These are phyloP conservation scores for Furcifer pardalis DNA, from an alignment of 2,797 vertebrate genomes.

Conservation along the genomic window DNA sequence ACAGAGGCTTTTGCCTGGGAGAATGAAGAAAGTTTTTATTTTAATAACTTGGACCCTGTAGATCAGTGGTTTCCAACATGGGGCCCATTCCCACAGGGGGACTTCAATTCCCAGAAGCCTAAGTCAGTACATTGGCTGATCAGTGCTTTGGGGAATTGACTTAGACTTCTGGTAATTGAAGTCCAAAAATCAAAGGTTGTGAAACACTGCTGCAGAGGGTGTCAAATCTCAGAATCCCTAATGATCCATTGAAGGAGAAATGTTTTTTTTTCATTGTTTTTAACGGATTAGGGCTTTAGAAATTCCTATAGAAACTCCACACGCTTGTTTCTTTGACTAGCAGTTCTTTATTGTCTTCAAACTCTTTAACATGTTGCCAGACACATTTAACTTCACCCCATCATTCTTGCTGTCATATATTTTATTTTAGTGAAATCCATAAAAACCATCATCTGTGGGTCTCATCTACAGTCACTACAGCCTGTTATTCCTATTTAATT, in stretches of 20 bases:
- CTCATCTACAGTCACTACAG: conserved; percentile 48
- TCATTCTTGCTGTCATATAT: conserved; percentile 27
- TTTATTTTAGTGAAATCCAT: conserved; percentile 48
- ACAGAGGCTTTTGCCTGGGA: neutral
- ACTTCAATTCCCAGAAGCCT: no score
- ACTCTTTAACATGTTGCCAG: conserved; percentile 18
- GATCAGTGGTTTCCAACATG: no score
- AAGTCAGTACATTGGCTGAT: no score
- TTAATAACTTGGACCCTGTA: no score
- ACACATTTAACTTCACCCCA: neutral
- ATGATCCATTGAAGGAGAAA: neutral
- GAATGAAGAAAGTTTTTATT: neutral
- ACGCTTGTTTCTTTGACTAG: neutral
- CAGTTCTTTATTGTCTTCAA: neutral
- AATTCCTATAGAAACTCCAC: neutral
- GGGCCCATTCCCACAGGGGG: no score
- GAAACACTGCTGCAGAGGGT: no score
- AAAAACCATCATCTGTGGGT: conserved; percentile 38
- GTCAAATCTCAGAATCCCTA: neutral
- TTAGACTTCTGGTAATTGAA: no score
- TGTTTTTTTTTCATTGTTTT: neutral
- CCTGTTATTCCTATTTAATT: conserved; percentile 45
- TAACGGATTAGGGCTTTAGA: neutral
- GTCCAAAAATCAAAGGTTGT: no score
- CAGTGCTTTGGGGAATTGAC: no score